Evolutionary conservation across 2,113 vertebrate genomes (phyloP).

Genomic region (Cisticola juncidis): DNA sequence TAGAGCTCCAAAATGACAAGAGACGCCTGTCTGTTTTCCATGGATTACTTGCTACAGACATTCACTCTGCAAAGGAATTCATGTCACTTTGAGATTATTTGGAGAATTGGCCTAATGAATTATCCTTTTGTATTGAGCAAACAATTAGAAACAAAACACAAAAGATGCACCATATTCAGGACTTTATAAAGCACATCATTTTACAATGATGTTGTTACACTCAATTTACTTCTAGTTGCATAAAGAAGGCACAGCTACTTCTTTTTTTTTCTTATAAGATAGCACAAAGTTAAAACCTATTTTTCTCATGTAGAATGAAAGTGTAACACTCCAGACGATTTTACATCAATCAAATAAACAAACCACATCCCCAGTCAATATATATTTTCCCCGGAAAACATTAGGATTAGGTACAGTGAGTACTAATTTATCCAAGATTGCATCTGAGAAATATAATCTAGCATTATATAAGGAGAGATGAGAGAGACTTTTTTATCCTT

Average conservation of each 20-base stretch:
- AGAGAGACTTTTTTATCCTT: neutral
- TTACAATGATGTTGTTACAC: constrained; percentile 32
- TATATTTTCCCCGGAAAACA: neutral
- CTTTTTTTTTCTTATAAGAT: neutral
- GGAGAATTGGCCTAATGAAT: constrained; percentile 67
- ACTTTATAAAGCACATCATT: constrained; percentile 46
- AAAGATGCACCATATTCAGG: constrained; percentile 52
- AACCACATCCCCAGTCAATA: neutral
- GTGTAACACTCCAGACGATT: neutral
- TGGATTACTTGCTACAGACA: constrained; percentile 76
- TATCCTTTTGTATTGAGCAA: constrained; percentile 55
- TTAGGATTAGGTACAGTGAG: neutral
- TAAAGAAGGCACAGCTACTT: neutral
- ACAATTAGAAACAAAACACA: constrained; percentile 59
- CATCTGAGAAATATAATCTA: neutral
- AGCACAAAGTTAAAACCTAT: neutral
- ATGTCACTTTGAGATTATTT: constrained; percentile 74
- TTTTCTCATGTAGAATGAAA: neutral
- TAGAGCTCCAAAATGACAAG: constrained; percentile 75
- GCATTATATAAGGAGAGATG: neutral
- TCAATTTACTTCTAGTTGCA: neutral
- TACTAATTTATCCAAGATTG: neutral
- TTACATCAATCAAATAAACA: neutral
- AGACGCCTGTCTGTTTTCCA: constrained; percentile 73
- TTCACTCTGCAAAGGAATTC: constrained; percentile 69